These are phyloP conservation scores for Thamnaconus septentrionalis DNA, from an alignment of 2,113 vertebrate genomes.

Conservation along the genomic window DNA sequence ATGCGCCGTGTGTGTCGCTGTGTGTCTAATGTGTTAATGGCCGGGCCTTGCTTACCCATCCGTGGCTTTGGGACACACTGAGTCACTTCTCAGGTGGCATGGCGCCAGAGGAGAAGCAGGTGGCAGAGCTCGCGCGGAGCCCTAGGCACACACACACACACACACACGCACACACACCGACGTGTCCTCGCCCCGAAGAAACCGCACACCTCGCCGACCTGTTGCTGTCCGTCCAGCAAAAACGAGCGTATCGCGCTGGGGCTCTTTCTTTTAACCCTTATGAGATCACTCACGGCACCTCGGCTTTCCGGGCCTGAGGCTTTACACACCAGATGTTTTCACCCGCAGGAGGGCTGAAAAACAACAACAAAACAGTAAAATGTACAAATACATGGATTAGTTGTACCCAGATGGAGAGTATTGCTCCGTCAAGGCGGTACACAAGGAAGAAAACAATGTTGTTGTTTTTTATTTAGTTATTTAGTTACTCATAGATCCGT, in stretches of 20 bases:
- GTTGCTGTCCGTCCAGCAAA: conserved; percentile 7
- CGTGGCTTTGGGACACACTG: conserved; percentile 48
- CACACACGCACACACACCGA: conserved; percentile 3
- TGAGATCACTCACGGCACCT: background rate
- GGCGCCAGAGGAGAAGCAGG: conserved; percentile 39
- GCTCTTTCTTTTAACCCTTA: background rate
- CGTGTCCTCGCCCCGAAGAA: background rate
- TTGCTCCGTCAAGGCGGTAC: too few relatives aligned
- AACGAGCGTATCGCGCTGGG: background rate
- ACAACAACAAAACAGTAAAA: background rate
- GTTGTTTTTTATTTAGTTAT: too few relatives aligned
- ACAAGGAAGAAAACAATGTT: too few relatives aligned
- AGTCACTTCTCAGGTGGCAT: conserved; percentile 60
- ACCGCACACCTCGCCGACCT: conserved; percentile 1
- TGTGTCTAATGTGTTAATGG: conserved; percentile 75
- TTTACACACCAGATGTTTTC: conserved; percentile 19
- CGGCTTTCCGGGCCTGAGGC: background rate
- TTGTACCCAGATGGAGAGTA: too few relatives aligned
- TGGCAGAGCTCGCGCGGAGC: conserved; percentile 26
- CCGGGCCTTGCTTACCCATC: conserved; percentile 44
- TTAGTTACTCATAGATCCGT: too few relatives aligned
- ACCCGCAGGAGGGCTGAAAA: conserved; percentile 15
- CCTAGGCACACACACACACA: background rate
- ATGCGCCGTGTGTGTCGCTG: conserved; percentile 26
- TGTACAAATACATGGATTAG: too few relatives aligned